Evolutionary conservation across 2,113 vertebrate genomes (phyloP), one percentile per base, ranked within the genome.

Genomic region (Hepsetus odoe): DNA sequence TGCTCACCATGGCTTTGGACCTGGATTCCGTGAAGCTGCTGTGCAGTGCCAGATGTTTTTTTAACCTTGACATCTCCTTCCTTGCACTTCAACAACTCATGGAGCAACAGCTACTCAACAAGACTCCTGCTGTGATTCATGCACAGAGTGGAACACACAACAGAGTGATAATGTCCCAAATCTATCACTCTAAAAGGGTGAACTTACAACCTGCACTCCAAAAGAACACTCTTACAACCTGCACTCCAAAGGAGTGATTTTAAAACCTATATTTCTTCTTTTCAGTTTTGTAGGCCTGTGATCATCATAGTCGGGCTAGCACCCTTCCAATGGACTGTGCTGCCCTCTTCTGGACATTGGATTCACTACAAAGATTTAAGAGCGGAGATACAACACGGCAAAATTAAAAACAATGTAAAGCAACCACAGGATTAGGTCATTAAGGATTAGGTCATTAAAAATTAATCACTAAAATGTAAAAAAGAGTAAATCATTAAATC

Each of bases 341-440:
- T 67, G 67, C 67, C 77, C 73, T 79, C 81, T 76, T 42, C 24
- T 74, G 81, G 81, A 76, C 24, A 38, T 24, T 2, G 7, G 11
- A 26, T n/a, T 9, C 35, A 66, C 13, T 38, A 55, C 42, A 44
- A 32, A 28, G 2, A 68, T 12, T 59, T 4, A 28, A 20, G 44
- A 2, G 9, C 7, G 11, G n/a, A 4, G n/a, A n/a, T n/a, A n/a
- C n/a, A n/a, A n/a, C n/a, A n/a, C n/a, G n/a, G n/a, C n/a, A n/a
- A n/a, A n/a, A n/a, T n/a, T n/a, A n/a, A n/a, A n/a, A n/a, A n/a
- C n/a, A n/a, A n/a, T n/a, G n/a, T n/a, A n/a, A n/a, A n/a, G n/a
- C n/a, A n/a, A n/a, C n/a, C n/a, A n/a, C n/a, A n/a, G n/a, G n/a
- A n/a, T n/a, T n/a, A n/a, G n/a, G n/a, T n/a, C n/a, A n/a, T n/a